Evolutionary conservation across 2,797 vertebrate species (phyloP).

Genomic region (Pteropus rufus): DNA sequence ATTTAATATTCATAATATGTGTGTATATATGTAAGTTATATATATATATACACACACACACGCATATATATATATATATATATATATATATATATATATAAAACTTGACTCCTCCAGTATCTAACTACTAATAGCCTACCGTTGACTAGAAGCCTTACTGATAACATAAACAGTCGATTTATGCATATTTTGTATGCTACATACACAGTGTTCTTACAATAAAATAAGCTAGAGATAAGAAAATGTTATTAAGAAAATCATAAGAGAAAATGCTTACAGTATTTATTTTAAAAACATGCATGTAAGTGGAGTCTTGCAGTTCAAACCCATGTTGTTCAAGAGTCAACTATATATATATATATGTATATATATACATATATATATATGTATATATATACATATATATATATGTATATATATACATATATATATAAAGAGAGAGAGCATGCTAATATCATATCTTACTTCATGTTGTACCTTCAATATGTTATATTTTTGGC

Average conservation of each 20-base stretch:
- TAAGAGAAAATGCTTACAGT: background rate
- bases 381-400: too few species aligned
- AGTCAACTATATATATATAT: background rate
- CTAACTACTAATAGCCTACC: too few species aligned
- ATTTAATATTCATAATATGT: background rate
- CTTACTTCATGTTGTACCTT: background rate
- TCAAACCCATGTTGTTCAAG: background rate
- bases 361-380: too few species aligned
- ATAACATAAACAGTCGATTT: background rate
- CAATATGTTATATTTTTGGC: background rate
- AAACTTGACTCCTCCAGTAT: background rate
- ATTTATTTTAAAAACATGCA: background rate
- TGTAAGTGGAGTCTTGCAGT: background rate
- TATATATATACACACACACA: too few species aligned
- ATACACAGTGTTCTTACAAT: background rate
- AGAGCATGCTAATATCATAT: background rate
- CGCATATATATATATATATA: too few species aligned
- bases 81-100: background rate
- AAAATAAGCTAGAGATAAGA: background rate
- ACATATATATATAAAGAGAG: too few species aligned
- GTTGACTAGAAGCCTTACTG: background rate
- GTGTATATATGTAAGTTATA: background rate
- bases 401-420: too few species aligned
- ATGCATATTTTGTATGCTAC: background rate
- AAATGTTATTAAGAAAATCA: background rate